Evolutionary conservation across 2,888 invertebrate species (phyloP), one percentile per base, ranked within the genome.

Genomic region (Drosophila robusta): DNA sequence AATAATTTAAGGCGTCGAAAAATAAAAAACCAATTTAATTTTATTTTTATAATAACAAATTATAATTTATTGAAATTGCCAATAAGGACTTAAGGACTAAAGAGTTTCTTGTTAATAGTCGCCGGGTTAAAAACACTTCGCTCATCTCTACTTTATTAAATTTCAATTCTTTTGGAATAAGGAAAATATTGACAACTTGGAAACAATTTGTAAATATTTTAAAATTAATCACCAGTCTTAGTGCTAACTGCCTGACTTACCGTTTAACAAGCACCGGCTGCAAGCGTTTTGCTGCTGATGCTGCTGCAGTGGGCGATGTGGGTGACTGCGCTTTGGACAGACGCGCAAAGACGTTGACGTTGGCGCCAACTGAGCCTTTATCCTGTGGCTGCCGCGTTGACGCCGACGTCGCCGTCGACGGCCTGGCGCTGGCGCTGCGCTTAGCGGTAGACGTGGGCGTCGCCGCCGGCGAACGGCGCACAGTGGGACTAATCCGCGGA

Each of bases 331-430:
- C 58, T 9, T 69, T 75, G 12, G 58, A 7, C 32, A 75, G 67
- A 44, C 78, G 75, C 52, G 68, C 38, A 63, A 77, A 75, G 32
- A 74, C 76, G 47, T 41, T 67, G 39, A 50, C 70, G 68, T 67
- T 71, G 49, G 50, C 72, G 75, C 75, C 80, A 78, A 75, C 72
- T 52, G 81, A 75, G 83, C 88, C 88, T 74, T 85, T 89, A 89
- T 89, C 89, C 87, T 81, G 78, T 88, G 89, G 90, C 89, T 83
- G 87, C 70, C 80, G 89, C 45, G 71, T 71, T 75, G 78, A 67
- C 77, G 60, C 41, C 51, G 57, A 51, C 67, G 72, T 18, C 12
- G 71, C 24, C 51, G 71, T 58, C 12, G 70, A 45, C 3, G 52
- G 42, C 34, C 65, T 74, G 14, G 14, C 22, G 45, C 24, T 42